phyloP scores from a whole-genome alignment of 2,888 invertebrate genomes.

The Drosophila percnosoma region DNA sequence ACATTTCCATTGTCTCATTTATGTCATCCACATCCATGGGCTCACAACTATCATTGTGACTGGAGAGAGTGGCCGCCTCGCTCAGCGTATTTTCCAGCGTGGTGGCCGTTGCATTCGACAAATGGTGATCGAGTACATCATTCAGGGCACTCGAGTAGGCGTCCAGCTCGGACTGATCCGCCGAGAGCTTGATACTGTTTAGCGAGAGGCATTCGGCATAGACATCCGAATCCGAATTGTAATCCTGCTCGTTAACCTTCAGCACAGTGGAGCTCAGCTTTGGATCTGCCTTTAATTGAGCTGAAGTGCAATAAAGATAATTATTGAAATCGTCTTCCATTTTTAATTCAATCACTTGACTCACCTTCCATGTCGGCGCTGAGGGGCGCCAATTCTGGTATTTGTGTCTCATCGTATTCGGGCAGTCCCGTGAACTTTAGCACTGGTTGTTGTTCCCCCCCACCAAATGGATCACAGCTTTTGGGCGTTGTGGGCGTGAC shows the following conservation, averaged over 20 bases:
- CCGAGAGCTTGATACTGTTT: slow-evolving; percentile 43
- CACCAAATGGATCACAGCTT: slow-evolving; percentile 27
- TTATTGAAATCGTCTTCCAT: background rate
- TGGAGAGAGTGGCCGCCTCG: slow-evolving; percentile 21
- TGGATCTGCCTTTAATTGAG: slow-evolving; percentile 36
- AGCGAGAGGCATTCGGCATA: slow-evolving; percentile 82
- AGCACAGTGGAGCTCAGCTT: slow-evolving; percentile 28
- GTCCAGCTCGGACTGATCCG: slow-evolving; percentile 67
- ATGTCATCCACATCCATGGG: slow-evolving; percentile 82
- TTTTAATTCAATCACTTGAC: background rate
- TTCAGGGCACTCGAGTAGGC: slow-evolving; percentile 74
- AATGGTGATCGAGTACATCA: slow-evolving; percentile 51
- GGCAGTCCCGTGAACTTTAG: slow-evolving; percentile 65
- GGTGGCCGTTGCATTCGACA: slow-evolving; percentile 48
- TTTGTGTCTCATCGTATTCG: slow-evolving; percentile 78
- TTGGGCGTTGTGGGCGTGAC: slow-evolving; percentile 23
- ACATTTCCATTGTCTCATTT: slow-evolving; percentile 64
- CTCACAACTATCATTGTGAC: slow-evolving; percentile 63
- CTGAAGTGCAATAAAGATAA: slow-evolving; percentile 23
- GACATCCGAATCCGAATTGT: slow-evolving; percentile 64
- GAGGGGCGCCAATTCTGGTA: slow-evolving; percentile 71
- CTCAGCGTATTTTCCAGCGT: slow-evolving; percentile 55
- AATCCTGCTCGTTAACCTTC: slow-evolving; percentile 46
- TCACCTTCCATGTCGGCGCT: slow-evolving; percentile 68
- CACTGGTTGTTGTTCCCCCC: slow-evolving; percentile 34